Base-by-base conservation (phyloP, 2,888 invertebrate genomes). In the Ceramica pisi region DNA sequence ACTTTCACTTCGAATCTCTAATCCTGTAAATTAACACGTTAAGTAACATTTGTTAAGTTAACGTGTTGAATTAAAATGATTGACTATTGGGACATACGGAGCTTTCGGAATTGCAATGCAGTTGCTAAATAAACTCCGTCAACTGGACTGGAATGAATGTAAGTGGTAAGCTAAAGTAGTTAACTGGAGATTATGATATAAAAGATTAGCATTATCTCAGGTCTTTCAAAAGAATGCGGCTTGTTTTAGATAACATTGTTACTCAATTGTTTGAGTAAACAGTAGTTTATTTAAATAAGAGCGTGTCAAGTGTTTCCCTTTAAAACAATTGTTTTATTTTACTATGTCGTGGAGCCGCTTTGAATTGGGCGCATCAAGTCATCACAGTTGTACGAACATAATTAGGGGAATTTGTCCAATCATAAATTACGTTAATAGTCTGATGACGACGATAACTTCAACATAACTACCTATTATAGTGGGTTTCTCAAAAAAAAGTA, bases 401-500 rank as follows among this genome's bases (percentile, higher is more conserved):
- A 75, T 82, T 62, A 74, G 63, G 48, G 10, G 55, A 67, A 70
- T 67, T 50, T 75, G 50, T 76, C 71, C 51, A 67, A 67, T 72
- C 71, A 80, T 84, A 86, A 81, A 86, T 84, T 81, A 83, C 51
- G 50, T 53, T 81, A 78, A 86, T 82, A 72, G 78, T 64, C 70
- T 67, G 82, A 82, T 83, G 87, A 67, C 79, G 73, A 76, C 46
- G 81, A 89, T 89, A 87, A 87, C 81, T 85, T 86, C 86, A 82
- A 87, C 84, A 77, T 82, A 83, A 85, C 80, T 80, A 84, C 85
- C 85, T 74, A 86, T 89, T 87, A 85, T 86, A 71, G 70, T 75
- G 16, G 81, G 73, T 87, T 88, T 87, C 83, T 82, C 75, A 84
- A 84, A 88, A 90, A 90, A 90, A 87, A 78, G 81, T 88, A 91